Percentiles rank a stretch among this genome's conserved stretches.
These are phyloP conservation scores for Gonocerus acuteangulatus DNA, from an alignment of 2,888 invertebrate species.

Conservation along the genomic window DNA sequence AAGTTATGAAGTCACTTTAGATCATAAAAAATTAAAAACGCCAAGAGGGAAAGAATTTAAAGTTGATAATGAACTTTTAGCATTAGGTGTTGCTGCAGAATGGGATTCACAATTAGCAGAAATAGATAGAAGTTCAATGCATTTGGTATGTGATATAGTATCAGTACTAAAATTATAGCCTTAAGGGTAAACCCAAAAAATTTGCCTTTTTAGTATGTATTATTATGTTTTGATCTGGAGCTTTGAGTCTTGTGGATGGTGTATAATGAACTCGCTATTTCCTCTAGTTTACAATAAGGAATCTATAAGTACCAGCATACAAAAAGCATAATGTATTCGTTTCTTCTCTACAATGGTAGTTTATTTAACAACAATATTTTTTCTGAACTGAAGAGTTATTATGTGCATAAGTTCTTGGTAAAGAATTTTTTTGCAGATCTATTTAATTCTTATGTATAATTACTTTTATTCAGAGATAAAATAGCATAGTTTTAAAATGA, in stretches of 20 bases:
- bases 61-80: constrained; percentile 77
- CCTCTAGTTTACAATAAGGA: too few relatives aligned
- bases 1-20: constrained; percentile 78
- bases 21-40: constrained; percentile 82
- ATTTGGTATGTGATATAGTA: constrained; percentile 68
- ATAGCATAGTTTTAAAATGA: too few relatives aligned
- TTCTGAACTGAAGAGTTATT: too few relatives aligned
- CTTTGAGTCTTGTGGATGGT: background rate
- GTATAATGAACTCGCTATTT: too few relatives aligned
- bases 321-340: too few relatives aligned
- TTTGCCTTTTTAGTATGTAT: background rate
- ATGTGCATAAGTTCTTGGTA: too few relatives aligned
- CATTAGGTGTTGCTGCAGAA: constrained; percentile 87
- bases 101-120: constrained; percentile 80
- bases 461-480: too few relatives aligned
- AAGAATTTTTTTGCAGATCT: too few relatives aligned
- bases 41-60: constrained; percentile 70
- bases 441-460: too few relatives aligned
- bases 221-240: background rate
- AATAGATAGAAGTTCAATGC: constrained; percentile 76
- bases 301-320: too few relatives aligned
- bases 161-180: background rate
- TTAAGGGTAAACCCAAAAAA: background rate
- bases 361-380: too few relatives aligned
- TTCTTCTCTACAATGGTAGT: too few relatives aligned